These are phyloP conservation scores for Uropetala carovei DNA, from an alignment of 2,888 invertebrate species.

Conservation along the genomic window DNA sequence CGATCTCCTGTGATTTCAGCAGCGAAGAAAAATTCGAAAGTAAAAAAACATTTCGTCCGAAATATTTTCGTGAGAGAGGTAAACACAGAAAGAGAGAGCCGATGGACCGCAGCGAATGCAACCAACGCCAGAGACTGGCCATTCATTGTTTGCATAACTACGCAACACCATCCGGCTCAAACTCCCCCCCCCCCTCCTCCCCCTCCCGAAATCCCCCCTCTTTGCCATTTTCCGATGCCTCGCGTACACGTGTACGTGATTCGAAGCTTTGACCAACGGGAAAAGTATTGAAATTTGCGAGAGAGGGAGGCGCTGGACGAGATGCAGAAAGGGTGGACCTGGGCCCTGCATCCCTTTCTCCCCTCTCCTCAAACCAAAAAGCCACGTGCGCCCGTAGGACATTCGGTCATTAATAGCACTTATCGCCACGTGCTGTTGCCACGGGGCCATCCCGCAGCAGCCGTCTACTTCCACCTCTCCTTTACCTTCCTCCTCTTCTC, in stretches of 20 bases:
- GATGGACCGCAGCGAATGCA: no score
- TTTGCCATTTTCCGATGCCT: neutral
- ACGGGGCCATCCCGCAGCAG: neutral
- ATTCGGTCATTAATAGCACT: slow-evolving; percentile 55
- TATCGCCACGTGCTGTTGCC: slow-evolving; percentile 50
- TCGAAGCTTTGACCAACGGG: neutral
- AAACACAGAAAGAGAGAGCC: no score
- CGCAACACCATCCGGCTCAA: neutral
- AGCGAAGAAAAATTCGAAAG: no score
- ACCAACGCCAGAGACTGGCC: no score
- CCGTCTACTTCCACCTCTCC: no score
- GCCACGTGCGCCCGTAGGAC: slow-evolving; percentile 52
- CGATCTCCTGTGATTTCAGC: no score
- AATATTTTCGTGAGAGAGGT: no score
- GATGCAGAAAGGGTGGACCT: neutral
- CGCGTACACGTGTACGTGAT: neutral
- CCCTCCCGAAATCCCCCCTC: neutral
- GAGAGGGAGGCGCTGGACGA: neutral
- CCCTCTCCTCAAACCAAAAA: neutral
- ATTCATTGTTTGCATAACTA: no score
- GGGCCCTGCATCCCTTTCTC: neutral
- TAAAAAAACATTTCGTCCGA: no score
- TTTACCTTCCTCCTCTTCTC: neutral
- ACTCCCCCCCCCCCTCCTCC: neutral
- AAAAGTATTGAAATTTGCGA: neutral